Conservation (phyloP, 2,113 vertebrate genomes). For the Sander lucioperca region DNA sequence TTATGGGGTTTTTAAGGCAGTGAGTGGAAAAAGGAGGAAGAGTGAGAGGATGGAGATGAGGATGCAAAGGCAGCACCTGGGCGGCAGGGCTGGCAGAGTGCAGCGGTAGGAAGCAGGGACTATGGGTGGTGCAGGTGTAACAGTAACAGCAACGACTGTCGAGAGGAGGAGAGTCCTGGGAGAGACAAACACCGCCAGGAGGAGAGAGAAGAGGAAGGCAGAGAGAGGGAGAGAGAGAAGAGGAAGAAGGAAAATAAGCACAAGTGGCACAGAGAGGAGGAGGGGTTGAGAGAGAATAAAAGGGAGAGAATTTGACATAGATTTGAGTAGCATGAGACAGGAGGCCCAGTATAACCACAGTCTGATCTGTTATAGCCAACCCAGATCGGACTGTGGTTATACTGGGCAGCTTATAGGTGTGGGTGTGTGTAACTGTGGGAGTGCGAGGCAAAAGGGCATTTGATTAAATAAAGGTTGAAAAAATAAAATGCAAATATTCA, state of each 20-base stretch:
- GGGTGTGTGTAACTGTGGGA: neutral
- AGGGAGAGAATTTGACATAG: constrained; percentile 23
- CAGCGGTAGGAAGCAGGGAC: constrained; percentile 90
- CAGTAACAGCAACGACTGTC: constrained; percentile 90
- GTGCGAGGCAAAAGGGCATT: neutral
- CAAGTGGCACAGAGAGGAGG: neutral
- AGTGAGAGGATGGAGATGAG: neutral
- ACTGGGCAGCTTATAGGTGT: neutral
- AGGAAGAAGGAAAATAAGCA: constrained; percentile 6
- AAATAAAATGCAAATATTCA: constrained; percentile 19
- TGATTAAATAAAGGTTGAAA: neutral
- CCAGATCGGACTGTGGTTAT: neutral
- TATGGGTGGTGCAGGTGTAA: constrained; percentile 90
- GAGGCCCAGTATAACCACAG: neutral
- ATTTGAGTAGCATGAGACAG: constrained; percentile 28
- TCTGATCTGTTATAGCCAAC: neutral
- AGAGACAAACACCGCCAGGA: constrained; percentile 58
- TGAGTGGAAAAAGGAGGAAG: neutral
- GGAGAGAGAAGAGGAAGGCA: constrained; percentile 57
- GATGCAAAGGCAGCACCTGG: constrained; percentile 84
- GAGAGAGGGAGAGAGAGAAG: constrained; percentile 69
- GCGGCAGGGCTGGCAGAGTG: constrained; percentile 86
- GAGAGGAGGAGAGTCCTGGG: constrained; percentile 89
- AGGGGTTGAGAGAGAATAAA: constrained; percentile 3
- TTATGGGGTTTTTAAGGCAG: neutral